Base-by-base conservation (phyloP, 2,113 vertebrate species). In the Neopipo cinnamomea region DNA sequence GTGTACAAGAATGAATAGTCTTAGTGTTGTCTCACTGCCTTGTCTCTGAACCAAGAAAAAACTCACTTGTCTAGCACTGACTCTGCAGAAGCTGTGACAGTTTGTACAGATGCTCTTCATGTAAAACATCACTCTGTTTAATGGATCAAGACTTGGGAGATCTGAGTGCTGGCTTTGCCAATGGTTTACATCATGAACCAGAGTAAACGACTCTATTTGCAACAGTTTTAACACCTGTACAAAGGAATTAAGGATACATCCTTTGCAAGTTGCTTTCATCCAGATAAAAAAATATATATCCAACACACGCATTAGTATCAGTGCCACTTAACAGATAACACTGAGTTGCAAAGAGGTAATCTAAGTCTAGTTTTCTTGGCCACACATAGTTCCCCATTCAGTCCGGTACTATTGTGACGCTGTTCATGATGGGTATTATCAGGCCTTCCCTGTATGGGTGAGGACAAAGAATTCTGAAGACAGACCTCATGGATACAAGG, bases 401-500 rank as follows among this genome's bases (percentile, higher is more conserved):
- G 11, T 37, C 19, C 24, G 25, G 21, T 78, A 27, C 73, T 47
- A 42, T 22, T 0, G 0, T 39, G 61, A 16, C n/a, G 14, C 55
- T 91, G 31, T 24, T 53, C 23, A 39, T 47, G 27, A 37, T 35
- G 14, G 76, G n/a, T 18, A 66, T 73, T 28, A 59, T 49, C 53
- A 62, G 21, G 63, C 42, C 71, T 84, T 67, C 67, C 35, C 49
- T 46, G 21, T 30, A 39, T 1, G 0, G 52, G 37, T 30, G 21
- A 73, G 71, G 15, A 39, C 42, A 82, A 94, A 85, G 24, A 67
- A 42, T 75, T 88, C 62, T 79, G 35, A 52, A 1, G 4, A 58
- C 50, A 91, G 41, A 61, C 16, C 12, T 91, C 37, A 74, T 2
- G 24, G 39, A 67, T 33, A 62, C 28, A 46, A 59, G 16, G 24